Evolutionary conservation across 2,113 vertebrate species (phyloP).

Genomic region (Indicator maculatus): DNA sequence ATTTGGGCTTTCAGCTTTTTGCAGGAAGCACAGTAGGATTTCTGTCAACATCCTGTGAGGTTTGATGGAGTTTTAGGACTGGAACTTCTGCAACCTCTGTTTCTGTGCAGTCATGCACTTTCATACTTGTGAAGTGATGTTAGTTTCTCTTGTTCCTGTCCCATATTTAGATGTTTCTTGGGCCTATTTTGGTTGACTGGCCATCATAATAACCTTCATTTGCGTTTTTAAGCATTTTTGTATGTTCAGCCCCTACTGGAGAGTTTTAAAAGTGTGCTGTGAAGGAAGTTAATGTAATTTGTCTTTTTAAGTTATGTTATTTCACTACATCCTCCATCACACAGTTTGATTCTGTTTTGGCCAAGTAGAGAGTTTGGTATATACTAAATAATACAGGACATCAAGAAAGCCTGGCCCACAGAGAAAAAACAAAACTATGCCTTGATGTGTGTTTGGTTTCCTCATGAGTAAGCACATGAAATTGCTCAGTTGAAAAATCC

Average conservation of each 20-base stretch:
- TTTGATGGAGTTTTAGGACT: background rate
- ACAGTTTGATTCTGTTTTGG: background rate
- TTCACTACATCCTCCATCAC: background rate
- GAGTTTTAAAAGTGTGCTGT: background rate
- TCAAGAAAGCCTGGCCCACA: background rate
- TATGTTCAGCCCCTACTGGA: background rate
- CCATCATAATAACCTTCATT: background rate
- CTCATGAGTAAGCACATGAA: background rate
- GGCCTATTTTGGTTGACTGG: accelerated
- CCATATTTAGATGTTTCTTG: background rate
- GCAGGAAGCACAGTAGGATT: background rate
- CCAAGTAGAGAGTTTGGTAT: background rate
- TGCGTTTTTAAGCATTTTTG: background rate
- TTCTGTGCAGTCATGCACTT: background rate
- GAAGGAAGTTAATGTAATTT: background rate
- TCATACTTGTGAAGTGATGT: background rate
- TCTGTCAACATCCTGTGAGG: background rate
- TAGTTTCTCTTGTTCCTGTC: background rate
- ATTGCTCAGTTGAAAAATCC: background rate
- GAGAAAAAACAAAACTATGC: background rate
- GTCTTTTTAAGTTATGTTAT: background rate
- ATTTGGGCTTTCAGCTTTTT: background rate
- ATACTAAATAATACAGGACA: background rate
- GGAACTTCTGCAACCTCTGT: background rate
- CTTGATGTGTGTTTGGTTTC: background rate